Conservation (phyloP, 2,113 vertebrate species). For the Amblyopsis rosae region DNA sequence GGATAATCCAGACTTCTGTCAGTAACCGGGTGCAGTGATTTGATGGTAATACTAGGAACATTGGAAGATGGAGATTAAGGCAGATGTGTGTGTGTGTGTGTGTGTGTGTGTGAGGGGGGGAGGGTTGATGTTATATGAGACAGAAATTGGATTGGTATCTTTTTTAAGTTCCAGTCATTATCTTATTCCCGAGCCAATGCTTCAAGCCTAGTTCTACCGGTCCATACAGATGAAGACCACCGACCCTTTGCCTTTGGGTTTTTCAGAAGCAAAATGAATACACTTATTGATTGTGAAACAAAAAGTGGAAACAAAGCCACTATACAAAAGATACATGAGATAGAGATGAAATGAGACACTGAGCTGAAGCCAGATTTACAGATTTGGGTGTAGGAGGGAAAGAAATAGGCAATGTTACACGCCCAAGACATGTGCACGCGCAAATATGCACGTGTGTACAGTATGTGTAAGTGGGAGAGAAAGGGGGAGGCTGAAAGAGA, state of each 20-base stretch:
- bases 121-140: neutral
- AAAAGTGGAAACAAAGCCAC: conserved; percentile 17
- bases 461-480: neutral
- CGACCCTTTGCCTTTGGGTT: no score
- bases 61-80: conserved; percentile 12
- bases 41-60: conserved; percentile 18
- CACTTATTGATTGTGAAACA: conserved; percentile 32
- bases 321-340: conserved; percentile 2
- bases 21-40: conserved; percentile 10
- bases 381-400: conserved; percentile 44
- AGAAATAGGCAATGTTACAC: conserved; percentile 23
- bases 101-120: no score
- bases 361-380: conserved; percentile 32
- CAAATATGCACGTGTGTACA: conserved; percentile 9
- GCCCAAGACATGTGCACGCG: conserved; percentile 11
- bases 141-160: conserved; percentile 13
- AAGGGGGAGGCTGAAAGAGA: conserved; percentile 2
- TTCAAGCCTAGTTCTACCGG: neutral
- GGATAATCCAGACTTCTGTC: conserved; percentile 18
- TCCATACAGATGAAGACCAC: conserved; percentile 11
- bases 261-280: conserved; percentile 22
- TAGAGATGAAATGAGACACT: conserved; percentile 30
- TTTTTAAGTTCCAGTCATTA: conserved; percentile 8
- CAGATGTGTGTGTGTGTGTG: conserved; percentile 2
- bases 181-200: neutral